Evolutionary conservation across 53 echinoderm and acorn worm genomes (phyloP).

Genomic region (Astropecten irregularis): DNA sequence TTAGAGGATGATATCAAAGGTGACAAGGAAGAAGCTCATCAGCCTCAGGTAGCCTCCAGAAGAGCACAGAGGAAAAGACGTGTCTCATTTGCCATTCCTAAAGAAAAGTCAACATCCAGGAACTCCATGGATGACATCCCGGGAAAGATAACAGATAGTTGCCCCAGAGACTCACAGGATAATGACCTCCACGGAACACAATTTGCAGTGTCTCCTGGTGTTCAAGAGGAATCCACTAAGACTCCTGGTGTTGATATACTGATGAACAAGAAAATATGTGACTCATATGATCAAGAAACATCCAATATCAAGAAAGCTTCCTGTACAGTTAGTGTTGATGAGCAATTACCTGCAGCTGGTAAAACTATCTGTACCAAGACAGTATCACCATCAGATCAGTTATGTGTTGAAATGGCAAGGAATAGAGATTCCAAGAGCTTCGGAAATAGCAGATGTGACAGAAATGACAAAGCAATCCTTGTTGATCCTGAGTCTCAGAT

Average conservation of each 20-base stretch:
- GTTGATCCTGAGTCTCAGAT: constrained; percentile 21
- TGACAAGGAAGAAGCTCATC: neutral
- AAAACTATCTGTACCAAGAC: neutral
- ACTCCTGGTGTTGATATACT: too few relatives aligned
- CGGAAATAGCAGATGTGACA: too few relatives aligned
- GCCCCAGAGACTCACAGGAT: neutral
- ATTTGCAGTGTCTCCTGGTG: too few relatives aligned
- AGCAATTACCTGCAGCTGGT: neutral
- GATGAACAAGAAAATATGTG: neutral
- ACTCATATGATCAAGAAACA: neutral
- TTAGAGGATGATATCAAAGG: neutral
- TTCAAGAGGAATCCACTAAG: too few relatives aligned
- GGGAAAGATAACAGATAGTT: neutral
- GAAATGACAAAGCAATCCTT: neutral
- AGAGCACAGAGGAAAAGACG: constrained; percentile 50
- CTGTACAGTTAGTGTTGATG: neutral
- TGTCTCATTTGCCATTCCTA: constrained; percentile 65
- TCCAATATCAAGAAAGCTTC: neutral
- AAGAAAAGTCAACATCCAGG: neutral
- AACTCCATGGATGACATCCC: neutral
- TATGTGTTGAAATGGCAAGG: neutral
- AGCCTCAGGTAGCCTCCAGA: neutral
- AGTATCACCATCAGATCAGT: neutral
- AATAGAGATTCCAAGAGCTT: neutral
- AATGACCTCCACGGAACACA: neutral